Base-by-base conservation (phyloP, 1,140 invertebrate genomes). In the Aphis gossypii region DNA sequence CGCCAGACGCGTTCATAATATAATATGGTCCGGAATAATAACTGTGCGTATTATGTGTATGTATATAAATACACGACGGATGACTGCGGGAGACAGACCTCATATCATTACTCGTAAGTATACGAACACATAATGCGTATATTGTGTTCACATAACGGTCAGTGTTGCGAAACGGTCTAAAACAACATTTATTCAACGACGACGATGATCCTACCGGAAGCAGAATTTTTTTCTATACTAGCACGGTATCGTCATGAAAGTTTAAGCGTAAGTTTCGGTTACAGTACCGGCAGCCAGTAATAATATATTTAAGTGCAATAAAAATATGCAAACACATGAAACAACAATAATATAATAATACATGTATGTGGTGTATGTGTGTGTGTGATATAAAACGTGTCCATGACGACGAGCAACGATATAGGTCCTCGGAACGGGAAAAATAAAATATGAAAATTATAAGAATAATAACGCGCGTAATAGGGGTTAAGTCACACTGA, bases 401-500 rank as follows among this genome's bases (percentile, higher is more conserved):
- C 92, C 92, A 93, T 93, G 76, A 84, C 92, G 46, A 93, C 91
- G 48, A 35, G n/a, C 86, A n/a, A 25, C 38, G 89, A 11, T 2
- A 4, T 25, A 23, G 25, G 51, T 41, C 44, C 89, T 44, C 23
- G 54, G 25, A 68, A 90, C 30, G 60, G 30, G n/a, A n/a, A 68
- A 54, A 86, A 84, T 56, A 60, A 86, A 86, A 92, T 48, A 76
- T 76, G 60, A 76, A 68, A 54, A 86, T 54, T 86, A 93, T 46
- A 86, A 92, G 21, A 83, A 48, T 48, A 92, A 83, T n/a, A 86
- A 41, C 44, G 30, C 21, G 68, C 21, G 68, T 92, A 93, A 93
- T 93, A 46, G 92, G 92, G 92, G 92, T 93, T 93, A 93, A 93
- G 48, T 84, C 76, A 56, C 76, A 84, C n/a, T n/a, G 92, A 93